phyloP scores from a whole-genome alignment of 2,113 vertebrate species.

The Tautogolabrus adspersus region DNA sequence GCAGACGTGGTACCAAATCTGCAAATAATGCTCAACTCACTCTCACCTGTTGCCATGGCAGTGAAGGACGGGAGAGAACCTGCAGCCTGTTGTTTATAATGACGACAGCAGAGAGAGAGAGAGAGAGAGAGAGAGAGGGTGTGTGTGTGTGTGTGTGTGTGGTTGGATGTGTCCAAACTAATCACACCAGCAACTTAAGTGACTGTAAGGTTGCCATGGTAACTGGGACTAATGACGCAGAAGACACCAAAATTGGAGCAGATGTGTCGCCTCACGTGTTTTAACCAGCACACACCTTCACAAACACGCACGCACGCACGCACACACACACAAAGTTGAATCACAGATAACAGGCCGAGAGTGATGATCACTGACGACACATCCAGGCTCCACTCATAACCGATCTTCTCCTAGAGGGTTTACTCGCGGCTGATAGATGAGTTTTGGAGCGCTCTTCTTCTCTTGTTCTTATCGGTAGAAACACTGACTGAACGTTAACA shows the following conservation, averaged over 20 bases:
- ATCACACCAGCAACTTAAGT: constrained; percentile 15
- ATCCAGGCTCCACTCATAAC: constrained; percentile 13
- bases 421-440: constrained; percentile 42
- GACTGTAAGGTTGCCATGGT: constrained; percentile 55
- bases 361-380: constrained; percentile 26
- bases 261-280: constrained; percentile 35
- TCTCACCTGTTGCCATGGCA: constrained; percentile 59
- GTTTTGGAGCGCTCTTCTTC: constrained; percentile 27
- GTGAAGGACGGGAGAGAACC: not conserved
- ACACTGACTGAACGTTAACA: constrained; percentile 29
- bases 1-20: constrained; percentile 49
- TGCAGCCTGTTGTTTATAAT: not conserved
- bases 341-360: constrained; percentile 27
- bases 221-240: constrained; percentile 55
- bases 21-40: constrained; percentile 36
- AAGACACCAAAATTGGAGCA: constrained; percentile 61
- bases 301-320: not conserved
- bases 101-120: not conserved
- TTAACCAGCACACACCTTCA: constrained; percentile 26
- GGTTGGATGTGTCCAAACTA: not conserved
- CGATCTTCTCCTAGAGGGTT: constrained; percentile 39
- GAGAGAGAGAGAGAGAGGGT: too few species aligned
- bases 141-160: not conserved
- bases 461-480: constrained; percentile 48
- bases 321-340: not conserved